Evolutionary conservation across 2,888 invertebrate species (phyloP), one percentile per base, ranked within the genome.

Genomic region (Argyresthia albistria): DNA sequence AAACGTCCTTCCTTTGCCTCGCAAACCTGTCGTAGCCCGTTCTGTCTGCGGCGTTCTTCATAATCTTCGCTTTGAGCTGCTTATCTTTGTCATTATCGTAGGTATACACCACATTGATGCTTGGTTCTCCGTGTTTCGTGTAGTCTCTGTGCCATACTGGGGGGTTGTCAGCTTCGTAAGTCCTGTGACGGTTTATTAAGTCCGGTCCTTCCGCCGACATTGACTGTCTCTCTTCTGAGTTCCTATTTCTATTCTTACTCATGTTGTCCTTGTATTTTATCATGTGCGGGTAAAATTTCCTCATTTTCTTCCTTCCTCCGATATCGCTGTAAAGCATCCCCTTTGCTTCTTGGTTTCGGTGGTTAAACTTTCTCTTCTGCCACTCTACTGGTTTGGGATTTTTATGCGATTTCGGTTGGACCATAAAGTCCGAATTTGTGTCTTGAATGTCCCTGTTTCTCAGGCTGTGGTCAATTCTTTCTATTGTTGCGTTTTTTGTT

Each of bases 71-170:
- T n/a, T 69, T 67, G 1, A 78, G 56, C 14, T 59, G 15, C 15
- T 0, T 63, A 59, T 6, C 71, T 71, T 47, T 62, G 67, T 0
- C 59, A 16, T 15, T 15, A 7, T 47, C 35, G 11, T 11, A 10
- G 11, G 11, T 8, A 4, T 12, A 66, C 12, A 69, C 60, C 12
- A 69, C 60, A 57, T 76, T 75, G 0, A 78, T 35, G 35, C 70
- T 73, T 0, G 82, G 76, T 8, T 80, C 78, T 0, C 81, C 82
- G 51, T 82, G 84, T 57, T 80, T 83, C 67, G 68, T 72, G 58
- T 84, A 86, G 57, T 86, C 84, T 52, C 84, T 82, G 51, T 80
- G 62, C 86, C 86, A 86, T 0, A 79, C 71, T 0, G 82, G 73
- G 0, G 73, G 64, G 14, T 79, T 69, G 0, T 59, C 25, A 25